Evolutionary conservation across 2,113 vertebrate genomes (phyloP).

Genomic region (Cygnus atratus): DNA sequence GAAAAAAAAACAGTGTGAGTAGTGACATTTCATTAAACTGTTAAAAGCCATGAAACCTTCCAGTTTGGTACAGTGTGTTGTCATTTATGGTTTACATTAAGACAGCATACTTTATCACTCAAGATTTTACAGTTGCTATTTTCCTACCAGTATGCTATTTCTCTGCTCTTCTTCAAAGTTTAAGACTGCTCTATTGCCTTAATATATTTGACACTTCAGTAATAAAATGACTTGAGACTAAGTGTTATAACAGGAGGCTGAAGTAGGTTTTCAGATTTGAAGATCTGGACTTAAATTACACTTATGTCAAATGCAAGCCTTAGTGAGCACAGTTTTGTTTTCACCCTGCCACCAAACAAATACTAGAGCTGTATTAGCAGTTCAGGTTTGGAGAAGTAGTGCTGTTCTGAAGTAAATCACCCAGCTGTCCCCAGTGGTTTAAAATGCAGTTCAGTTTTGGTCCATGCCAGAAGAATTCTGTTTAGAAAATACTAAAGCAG

Average conservation of each 20-base stretch:
- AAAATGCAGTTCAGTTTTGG: no score
- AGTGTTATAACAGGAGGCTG: not conserved
- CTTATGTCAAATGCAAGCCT: not conserved
- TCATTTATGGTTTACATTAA: slow-evolving; percentile 7
- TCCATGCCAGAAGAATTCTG: no score
- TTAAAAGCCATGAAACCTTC: not conserved
- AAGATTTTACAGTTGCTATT: not conserved
- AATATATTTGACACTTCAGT: not conserved
- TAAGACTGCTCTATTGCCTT: not conserved
- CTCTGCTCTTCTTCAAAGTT: not conserved
- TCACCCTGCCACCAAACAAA: not conserved
- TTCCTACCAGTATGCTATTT: not conserved
- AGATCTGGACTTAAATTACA: not conserved
- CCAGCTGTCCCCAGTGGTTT: no score
- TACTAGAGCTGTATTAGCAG: not conserved
- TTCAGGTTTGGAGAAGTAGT: not conserved
- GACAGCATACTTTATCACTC: not conserved
- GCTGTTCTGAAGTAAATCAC: no score
- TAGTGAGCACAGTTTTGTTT: not conserved
- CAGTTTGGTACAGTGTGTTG: not conserved
- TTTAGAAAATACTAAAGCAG: no score
- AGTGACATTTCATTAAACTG: not conserved
- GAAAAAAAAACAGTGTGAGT: accelerated
- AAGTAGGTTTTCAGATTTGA: not conserved
- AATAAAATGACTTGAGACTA: slow-evolving; percentile 23